phyloP scores from a whole-genome alignment of 1,140 invertebrate genomes.

The Scylla paramamosain region DNA sequence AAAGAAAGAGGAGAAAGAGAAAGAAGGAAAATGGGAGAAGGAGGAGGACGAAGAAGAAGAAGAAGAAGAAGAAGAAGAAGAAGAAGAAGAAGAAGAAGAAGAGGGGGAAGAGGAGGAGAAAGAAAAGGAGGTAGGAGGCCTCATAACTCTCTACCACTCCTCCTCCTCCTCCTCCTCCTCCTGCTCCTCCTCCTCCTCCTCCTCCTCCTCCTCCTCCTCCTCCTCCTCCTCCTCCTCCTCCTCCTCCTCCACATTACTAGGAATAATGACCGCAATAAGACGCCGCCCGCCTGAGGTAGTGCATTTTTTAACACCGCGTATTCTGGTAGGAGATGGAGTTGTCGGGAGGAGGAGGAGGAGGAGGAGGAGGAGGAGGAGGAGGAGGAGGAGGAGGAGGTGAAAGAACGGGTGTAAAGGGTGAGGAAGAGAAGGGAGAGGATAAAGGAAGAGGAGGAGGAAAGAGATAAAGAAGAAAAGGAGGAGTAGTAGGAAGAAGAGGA shows the following conservation, averaged over 20 bases:
- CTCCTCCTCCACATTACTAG: conserved; percentile 56
- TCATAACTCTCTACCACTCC: not conserved
- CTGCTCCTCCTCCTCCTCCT: not conserved
- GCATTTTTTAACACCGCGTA: conserved; percentile 68
- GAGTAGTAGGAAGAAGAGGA: not conserved
- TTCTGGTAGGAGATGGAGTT: conserved; percentile 64
- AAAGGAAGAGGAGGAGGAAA: not conserved
- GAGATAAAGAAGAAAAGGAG: not conserved
- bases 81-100: not conserved
- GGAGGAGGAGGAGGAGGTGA: not conserved
- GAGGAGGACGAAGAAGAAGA: too few relatives aligned
- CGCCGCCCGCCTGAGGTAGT: conserved; percentile 40
- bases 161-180: not conserved
- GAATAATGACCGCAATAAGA: conserved; percentile 67
- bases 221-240: not conserved
- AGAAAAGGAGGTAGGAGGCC: not conserved
- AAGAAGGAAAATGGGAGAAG: not conserved
- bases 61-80: not conserved
- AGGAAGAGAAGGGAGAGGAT: not conserved
- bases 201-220: not conserved
- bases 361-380: conserved; percentile 25
- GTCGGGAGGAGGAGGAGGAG: conserved; percentile 13
- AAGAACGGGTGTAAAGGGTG: not conserved
- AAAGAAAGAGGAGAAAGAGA: too few relatives aligned
- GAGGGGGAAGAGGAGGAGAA: not conserved